phyloP scores from a whole-genome alignment of 2,888 invertebrate species.

The Gortyna flavago region DNA sequence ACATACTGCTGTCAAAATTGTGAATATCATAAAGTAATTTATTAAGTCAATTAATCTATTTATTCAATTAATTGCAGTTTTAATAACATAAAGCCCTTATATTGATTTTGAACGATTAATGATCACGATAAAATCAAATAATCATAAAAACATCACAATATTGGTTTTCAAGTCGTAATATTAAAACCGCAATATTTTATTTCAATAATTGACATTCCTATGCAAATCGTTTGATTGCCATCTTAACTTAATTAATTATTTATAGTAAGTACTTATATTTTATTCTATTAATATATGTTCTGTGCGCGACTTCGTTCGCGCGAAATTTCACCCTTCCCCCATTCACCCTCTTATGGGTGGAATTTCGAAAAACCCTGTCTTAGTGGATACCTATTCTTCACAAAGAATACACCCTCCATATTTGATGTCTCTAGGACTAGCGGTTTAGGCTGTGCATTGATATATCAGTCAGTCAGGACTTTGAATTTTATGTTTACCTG shows the following conservation, averaged over 20 bases:
- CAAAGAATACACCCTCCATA: too few relatives aligned
- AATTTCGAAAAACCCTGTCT: too few relatives aligned
- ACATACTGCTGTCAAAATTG: too few relatives aligned
- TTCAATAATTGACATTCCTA: slow-evolving; percentile 10
- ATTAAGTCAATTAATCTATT: background rate
- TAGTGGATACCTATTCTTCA: too few relatives aligned
- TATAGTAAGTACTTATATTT: background rate
- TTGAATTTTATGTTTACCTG: too few relatives aligned
- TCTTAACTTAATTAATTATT: background rate
- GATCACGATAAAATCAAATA: background rate
- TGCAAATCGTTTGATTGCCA: slow-evolving; percentile 26
- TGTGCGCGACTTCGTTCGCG: too few relatives aligned
- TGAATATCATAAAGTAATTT: too few relatives aligned
- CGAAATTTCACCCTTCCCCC: too few relatives aligned
- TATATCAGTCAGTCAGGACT: too few relatives aligned
- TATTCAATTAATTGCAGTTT: background rate
- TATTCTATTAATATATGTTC: background rate
- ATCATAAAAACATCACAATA: slow-evolving; percentile 29
- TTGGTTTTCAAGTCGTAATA: slow-evolving; percentile 22
- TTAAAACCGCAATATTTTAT: slow-evolving; percentile 14
- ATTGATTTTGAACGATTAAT: slow-evolving; percentile 19
- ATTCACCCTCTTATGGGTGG: too few relatives aligned
- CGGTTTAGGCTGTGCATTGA: too few relatives aligned
- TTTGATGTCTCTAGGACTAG: too few relatives aligned
- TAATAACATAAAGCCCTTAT: background rate